Evolutionary conservation across 2,888 invertebrate genomes (phyloP), one percentile per base, ranked within the genome.

Genomic region (Eledona agricola): DNA sequence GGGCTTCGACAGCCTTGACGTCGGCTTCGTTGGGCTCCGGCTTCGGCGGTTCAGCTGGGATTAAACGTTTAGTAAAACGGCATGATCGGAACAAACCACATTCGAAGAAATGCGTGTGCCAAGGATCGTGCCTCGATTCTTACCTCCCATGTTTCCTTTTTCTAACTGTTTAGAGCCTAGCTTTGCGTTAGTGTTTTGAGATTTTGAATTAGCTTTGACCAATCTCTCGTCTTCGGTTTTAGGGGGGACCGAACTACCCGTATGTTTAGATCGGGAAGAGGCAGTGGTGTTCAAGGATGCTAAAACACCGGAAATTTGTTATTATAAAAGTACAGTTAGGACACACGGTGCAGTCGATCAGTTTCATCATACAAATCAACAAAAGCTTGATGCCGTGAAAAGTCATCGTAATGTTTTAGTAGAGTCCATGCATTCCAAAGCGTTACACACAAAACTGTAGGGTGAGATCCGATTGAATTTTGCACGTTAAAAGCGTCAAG

Each of bases 241-340:
- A 78, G 78, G 77, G 75, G 81, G 78, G 72, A 80, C 78, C 77
- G 81, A 80, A 78, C 79, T 83, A n/a, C n/a, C n/a, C n/a, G n/a
- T n/a, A 82, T 81, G 80, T 82, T 83, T 83, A 78, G 81, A 81
- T 79, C 83, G 84, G 83, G 84, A 83, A 80, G 83, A 84, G 80
- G 82, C 83, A 81, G 83, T 83, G 80, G 86, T 85, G 81, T 84
- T 84, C 80, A 86, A 82, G 83, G 84, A 85, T 78, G 86, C 86
- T 87, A 85, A 80, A 85, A 84, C 77, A 79, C 77, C 75, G 76
- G 72, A 74, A 74, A 69, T 68, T 67, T 67, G 62, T 70, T 70
- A 67, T 64, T 45, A n/a, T n/a, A 47, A 47, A 58, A 62, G 55
- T 49, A 61, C 58, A 52, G 50, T 45, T 60, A 49, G 58, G 62